Evolutionary conservation across 2,797 vertebrate species (phyloP), one percentile per base, ranked within the genome.

Genomic region (Antennarius maculatus): DNA sequence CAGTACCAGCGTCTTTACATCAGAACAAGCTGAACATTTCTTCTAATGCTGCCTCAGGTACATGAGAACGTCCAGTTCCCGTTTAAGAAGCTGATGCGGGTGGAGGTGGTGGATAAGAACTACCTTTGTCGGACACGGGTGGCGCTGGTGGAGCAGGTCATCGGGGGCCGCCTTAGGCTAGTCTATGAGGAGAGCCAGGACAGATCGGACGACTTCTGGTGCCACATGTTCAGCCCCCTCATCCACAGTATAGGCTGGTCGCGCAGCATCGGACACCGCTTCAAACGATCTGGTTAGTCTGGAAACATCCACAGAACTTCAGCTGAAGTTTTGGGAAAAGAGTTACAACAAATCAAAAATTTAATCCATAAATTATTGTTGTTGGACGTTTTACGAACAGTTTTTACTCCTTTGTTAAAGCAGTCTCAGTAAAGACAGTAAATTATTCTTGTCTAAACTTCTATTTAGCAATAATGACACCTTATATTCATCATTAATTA

Each of bases 231-330:
- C 88, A 99, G 97, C 74, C 97, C 98, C 0, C 94, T 99, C 71
- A 99, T 99, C 59, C 98, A 99, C 74, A 95, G 93, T 13, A 95
- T 99, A 7, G 97, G 98, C 60, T 99, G 98, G 98, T 99, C 98
- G 10, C 94, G 97, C 74, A 97, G 95, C 86, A 98, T 99, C 77
- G 98, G 98, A 48, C 98, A 99, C 88, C 95, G 97, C 70, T 99
- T 99, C 92, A 99, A 98, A 89, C 93, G 97, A 93, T 95, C 97
- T 16, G 98, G 98, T 99, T 71, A 89, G 95, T 66, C 69, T 13
- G 0, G 14, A 14, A 3, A 15, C 14, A 14, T 39, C 37, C 37
- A 39, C 42, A 39, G 10, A 39, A 39, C 10, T 39, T 39, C 7
- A 39, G 37, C 37, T 39, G 6, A 6, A 34, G 31, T 5, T 13